Evolutionary conservation across 2,888 invertebrate species (phyloP), one percentile per base, ranked within the genome.

Genomic region (Brenthis hecate): DNA sequence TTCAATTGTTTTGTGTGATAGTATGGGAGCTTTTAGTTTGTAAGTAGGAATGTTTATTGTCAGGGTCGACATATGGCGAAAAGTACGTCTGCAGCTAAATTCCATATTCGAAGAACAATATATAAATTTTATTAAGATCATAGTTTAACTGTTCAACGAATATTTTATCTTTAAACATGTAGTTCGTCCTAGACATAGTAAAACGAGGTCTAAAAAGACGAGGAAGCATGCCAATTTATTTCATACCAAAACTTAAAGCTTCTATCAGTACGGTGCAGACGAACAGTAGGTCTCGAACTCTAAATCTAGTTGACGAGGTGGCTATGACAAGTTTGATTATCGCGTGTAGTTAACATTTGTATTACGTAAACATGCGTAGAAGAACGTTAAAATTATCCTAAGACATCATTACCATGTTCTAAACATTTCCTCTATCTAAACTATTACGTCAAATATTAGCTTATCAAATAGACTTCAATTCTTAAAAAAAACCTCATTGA

Each of bases 21-120:
- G 69, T 60, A 71, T 73, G 74, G 73, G 75, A 76, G 77, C 75
- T 76, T 79, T 75, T 75, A 62, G 56, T 65, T n/a, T 69, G 73
- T 73, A 74, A 61, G 70, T 75, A 74, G 75, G 76, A 73, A 75
- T 80, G 82, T 85, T 85, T 86, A 88, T 85, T 86, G 88, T 86
- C 91, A 92, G 89, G 91, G 91, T 90, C 91, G 88, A 85, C 91
- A 90, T 89, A 91, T 92, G 91, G 91, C 87, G 80, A 88, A 91
- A 89, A 87, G 81, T 80, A 80, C 81, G 80, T 79, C 75, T 79
- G 82, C 80, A 81, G 84, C 84, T 84, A 84, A 89, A 89, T 86
- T 86, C 88, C 87, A 72, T 71, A 68, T 75, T 71, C 69, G 72
- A 73, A 72, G 76, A 81, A 80, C 81, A 81, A 78, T 77, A 77